Evolutionary conservation across 92 coral and sea anemone genomes (phyloP).

Genomic region (Phenganax stokvisi): DNA sequence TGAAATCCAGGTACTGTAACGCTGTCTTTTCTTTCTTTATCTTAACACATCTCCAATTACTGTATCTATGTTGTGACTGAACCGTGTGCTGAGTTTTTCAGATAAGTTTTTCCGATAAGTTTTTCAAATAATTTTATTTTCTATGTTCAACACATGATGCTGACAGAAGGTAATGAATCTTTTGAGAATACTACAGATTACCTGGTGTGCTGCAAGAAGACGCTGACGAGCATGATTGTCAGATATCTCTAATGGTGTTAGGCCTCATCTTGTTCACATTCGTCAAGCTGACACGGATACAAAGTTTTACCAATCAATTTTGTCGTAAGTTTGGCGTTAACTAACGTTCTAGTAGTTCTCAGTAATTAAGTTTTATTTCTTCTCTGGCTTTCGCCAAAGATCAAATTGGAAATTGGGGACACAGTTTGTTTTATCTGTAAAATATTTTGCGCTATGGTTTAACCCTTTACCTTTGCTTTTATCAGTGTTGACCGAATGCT

Average conservation of each 20-base stretch:
- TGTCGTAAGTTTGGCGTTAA: constrained; percentile 17
- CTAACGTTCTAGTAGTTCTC: constrained; percentile 5
- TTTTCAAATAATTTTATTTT: background rate
- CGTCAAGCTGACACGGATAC: constrained; percentile 19
- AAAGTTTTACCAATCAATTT: constrained; percentile 18
- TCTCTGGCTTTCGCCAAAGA: background rate
- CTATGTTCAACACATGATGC: background rate
- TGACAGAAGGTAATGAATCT: background rate
- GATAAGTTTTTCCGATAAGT: no score
- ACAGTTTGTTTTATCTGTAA: background rate
- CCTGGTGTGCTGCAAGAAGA: background rate
- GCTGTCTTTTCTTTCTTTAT: no score
- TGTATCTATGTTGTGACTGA: no score
- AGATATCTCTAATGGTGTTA: background rate
- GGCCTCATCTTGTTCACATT: constrained; percentile 22
- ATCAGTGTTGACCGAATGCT: constrained; percentile 30
- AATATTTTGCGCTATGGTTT: constrained; percentile 15
- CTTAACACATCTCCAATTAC: no score
- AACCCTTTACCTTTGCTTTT: constrained; percentile 9
- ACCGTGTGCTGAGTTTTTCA: no score
- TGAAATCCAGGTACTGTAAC: no score
- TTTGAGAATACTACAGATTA: background rate
- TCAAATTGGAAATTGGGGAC: constrained; percentile 10
- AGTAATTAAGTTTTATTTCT: background rate
- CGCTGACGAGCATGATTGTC: background rate